A percentile compares a stretch with the other conserved stretches of the same genome.
Conservation (phyloP, 1,140 invertebrate species). For the Elysia chlorotica region DNA sequence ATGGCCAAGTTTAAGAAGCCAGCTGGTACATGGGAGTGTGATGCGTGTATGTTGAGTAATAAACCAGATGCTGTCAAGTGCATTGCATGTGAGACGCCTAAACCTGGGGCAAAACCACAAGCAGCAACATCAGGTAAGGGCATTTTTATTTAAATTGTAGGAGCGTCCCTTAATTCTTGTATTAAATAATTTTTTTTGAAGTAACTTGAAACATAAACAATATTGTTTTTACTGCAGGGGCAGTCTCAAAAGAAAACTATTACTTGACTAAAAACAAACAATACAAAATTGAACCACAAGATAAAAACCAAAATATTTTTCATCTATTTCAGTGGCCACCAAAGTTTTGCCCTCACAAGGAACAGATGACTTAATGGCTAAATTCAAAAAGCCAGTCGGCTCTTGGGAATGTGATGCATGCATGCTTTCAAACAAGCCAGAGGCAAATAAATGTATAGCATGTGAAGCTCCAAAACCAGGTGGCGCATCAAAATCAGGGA, state of each 20-base stretch:
- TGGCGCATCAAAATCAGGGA: slow-evolving; percentile 3
- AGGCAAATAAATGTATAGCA: slow-evolving; percentile 68
- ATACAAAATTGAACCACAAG: no score
- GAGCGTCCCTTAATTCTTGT: no score
- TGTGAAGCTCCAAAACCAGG: slow-evolving; percentile 70
- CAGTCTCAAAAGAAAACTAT: no score
- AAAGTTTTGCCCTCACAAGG: no score
- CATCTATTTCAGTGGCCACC: no score
- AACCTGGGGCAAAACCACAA: slow-evolving; percentile 27
- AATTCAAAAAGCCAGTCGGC: slow-evolving; percentile 66
- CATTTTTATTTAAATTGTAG: no score
- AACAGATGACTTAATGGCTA: slow-evolving; percentile 61
- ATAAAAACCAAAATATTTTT: no score
- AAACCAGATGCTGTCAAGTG: slow-evolving; percentile 67
- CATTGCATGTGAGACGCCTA: slow-evolving; percentile 64
- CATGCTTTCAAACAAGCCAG: slow-evolving; percentile 70
- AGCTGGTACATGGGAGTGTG: slow-evolving; percentile 71
- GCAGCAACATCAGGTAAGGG: neutral
- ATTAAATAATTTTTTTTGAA: no score
- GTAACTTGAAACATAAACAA: no score
- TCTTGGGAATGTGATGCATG: slow-evolving; percentile 73
- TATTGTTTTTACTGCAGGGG: no score
- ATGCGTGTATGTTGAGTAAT: slow-evolving; percentile 71
- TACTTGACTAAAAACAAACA: no score
- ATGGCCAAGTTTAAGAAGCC: slow-evolving; percentile 67